Base-by-base conservation (phyloP, 2,797 vertebrate genomes). In the Chelon auratus region DNA sequence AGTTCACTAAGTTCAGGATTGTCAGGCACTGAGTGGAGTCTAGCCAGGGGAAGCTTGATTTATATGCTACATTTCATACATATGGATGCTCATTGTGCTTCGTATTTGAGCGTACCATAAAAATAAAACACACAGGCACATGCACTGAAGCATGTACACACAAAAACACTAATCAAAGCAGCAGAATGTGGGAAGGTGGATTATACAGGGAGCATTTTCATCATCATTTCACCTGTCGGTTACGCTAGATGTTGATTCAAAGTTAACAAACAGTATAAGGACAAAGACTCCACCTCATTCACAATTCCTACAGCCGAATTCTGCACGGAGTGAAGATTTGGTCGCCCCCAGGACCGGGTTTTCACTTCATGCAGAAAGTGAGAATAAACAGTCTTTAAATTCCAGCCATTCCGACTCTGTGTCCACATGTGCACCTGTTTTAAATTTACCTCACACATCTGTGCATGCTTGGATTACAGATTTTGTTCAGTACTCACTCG, bases 211-310 rank as follows among this genome's bases (percentile, higher is more conserved):
- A 47, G 53, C 52, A 69, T 69, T 65, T 79, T 70, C 79, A 54
- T 63, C 74, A 55, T 51, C 68, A 65, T 75, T 72, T 68, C 30
- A 72, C 26, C 59, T 72, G 73, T 78, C 75, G 77, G 51, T 81
- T 61, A 79, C n/a, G 52, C 43, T 68, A 45, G 77, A 78, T 84
- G 64, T 84, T 80, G 54, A 81, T 82, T 87, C 60, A 43, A 75
- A 70, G 64, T 77, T 78, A 90, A 85, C 64, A 85, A 61, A 68
- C 66, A 61, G 63, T 58, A 69, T 58, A 51, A 62, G 63, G 58
- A 78, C 71, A 66, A 62, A 47, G 64, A 53, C 17, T 47, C 76
- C 65, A 75, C 72, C 62, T 75, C 13, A 77, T 51, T 51, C 52
- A 30, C 45, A 64, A 36, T 64, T 64, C 62, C 62, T 51, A 11